A percentile compares a stretch with the other conserved stretches of the same genome.
phyloP scores from a whole-genome alignment of 1,140 invertebrate genomes.

The Brachionus asplanchnoidis region DNA sequence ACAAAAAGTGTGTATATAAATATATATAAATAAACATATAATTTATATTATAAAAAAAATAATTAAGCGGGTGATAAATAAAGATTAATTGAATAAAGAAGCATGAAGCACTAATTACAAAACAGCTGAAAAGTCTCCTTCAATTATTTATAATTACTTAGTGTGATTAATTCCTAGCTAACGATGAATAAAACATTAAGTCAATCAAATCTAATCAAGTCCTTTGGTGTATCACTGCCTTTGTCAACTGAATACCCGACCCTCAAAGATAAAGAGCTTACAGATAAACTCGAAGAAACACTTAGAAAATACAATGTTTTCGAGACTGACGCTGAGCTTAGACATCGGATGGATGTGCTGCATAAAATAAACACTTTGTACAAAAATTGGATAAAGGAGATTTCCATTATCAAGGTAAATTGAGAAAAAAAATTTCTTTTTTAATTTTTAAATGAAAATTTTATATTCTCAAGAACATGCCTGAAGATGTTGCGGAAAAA shows the following conservation, averaged over 20 bases:
- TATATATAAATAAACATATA: neutral
- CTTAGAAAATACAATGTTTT: constrained; percentile 82
- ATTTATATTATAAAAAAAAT: neutral
- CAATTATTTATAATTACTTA: neutral
- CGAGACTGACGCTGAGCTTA: constrained; percentile 81
- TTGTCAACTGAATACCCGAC: constrained; percentile 69
- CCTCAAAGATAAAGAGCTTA: constrained; percentile 73
- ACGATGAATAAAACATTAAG: neutral
- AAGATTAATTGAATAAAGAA: neutral
- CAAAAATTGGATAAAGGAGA: constrained; percentile 82
- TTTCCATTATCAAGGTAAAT: constrained; percentile 50
- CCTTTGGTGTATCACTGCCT: constrained; percentile 24
- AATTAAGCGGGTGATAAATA: neutral
- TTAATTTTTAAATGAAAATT: neutral
- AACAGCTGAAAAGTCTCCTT: neutral
- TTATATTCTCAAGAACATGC: constrained; percentile 49
- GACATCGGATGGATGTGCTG: constrained; percentile 69
- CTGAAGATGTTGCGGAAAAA: constrained; percentile 53
- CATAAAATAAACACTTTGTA: constrained; percentile 80
- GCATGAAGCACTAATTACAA: neutral
- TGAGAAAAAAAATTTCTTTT: too few species aligned
- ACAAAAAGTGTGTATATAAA: neutral
- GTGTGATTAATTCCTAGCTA: neutral
- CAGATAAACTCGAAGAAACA: constrained; percentile 73
- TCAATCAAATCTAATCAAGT: neutral